Evolutionary conservation across 2,888 invertebrate genomes (phyloP), one percentile per base, ranked within the genome.

Genomic region (Noctua pronuba): DNA sequence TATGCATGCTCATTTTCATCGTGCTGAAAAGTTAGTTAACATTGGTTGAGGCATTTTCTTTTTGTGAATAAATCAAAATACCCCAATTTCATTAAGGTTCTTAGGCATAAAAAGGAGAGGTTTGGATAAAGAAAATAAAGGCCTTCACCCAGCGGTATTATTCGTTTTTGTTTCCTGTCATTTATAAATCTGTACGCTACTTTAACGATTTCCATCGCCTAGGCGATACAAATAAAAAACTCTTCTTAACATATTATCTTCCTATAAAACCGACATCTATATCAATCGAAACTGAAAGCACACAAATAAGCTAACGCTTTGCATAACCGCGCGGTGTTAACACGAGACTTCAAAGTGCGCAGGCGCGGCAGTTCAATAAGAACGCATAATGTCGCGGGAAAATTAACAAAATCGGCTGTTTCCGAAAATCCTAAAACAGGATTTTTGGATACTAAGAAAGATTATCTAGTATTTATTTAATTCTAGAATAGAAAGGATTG

Each of bases 291-390:
- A 75, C 73, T 72, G 79, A 78, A 87, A 79, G 66, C 72, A 75
- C 82, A 84, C 87, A 89, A 89, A 88, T 88, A 88, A 78, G 83
- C 79, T 81, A 79, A 73, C 78, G 78, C 73, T 85, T 83, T 73
- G 82, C 78, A 82, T 75, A 82, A 69, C 80, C 75, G 46, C 66
- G 78, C 83, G 80, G 90, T 88, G 89, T 90, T 88, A 89, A 88
- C 88, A 85, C 71, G 62, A 70, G 71, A 82, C 89, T 81, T 90
- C 89, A 91, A 91, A 89, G 88, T 79, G 84, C 73, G 74, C 82
- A 52, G 66, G 82, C 85, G 86, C 83, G 94, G 94, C 95, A 94
- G 92, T 90, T 95, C 94, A 94, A 95, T 95, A 90, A 85, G 78
- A 84, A 86, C 88, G 92, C 90, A 65, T 41, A 18, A 5, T 65